Conservation (phyloP, 1,140 invertebrate species). For the Rhagoletis pomonella region DNA sequence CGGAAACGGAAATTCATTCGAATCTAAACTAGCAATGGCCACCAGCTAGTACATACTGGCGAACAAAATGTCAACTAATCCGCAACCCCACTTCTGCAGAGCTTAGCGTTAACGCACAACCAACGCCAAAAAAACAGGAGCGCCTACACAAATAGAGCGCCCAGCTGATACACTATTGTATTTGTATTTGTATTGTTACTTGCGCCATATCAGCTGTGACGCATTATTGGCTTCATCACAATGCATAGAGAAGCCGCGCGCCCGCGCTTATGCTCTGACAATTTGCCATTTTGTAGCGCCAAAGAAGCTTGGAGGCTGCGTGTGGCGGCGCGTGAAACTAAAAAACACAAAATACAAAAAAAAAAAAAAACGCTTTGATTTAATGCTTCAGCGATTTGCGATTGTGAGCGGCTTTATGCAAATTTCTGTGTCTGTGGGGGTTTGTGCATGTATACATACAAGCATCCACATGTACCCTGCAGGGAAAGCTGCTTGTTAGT, state of each 20-base stretch:
- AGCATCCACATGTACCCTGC: too few relatives aligned
- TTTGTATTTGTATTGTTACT: slow-evolving; percentile 3
- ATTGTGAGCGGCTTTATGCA: background rate
- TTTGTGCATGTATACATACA: too few relatives aligned
- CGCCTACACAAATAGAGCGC: background rate
- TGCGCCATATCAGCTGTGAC: slow-evolving; percentile 16
- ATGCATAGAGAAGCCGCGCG: background rate
- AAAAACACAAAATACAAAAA: background rate
- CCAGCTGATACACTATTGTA: background rate
- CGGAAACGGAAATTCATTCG: background rate
- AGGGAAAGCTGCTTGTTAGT: too few relatives aligned
- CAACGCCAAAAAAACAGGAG: background rate
- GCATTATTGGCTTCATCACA: slow-evolving; percentile 22
- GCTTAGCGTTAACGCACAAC: background rate
- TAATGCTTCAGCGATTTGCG: slow-evolving; percentile 34
- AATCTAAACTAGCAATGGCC: background rate
- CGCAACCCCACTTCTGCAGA: background rate
- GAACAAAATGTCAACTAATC: slow-evolving; percentile 28
- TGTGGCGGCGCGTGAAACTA: background rate
- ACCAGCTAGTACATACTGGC: background rate
- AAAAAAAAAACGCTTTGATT: slow-evolving; percentile 21
- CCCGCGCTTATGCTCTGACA: background rate
- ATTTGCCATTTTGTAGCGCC: slow-evolving; percentile 18
- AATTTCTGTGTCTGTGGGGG: background rate
- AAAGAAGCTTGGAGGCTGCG: slow-evolving; percentile 4